Conservation (phyloP, 2,113 vertebrate genomes). For the Ahaetulla prasina region DNA sequence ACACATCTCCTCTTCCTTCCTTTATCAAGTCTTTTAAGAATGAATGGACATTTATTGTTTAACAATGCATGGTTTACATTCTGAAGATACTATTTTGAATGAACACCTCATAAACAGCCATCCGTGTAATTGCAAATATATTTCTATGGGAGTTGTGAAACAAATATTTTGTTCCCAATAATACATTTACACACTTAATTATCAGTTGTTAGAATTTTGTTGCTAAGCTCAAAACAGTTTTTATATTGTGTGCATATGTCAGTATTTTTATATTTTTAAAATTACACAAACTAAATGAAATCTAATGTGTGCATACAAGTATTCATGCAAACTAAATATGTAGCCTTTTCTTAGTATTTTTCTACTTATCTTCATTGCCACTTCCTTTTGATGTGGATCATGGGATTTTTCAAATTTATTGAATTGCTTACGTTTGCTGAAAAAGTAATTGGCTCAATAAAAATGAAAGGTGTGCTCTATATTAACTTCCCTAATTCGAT, state of each 20-base stretch:
- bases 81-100: constrained; percentile 65
- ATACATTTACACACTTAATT: constrained; percentile 59
- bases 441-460: not conserved
- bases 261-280: constrained; percentile 42
- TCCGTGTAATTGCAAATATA: constrained; percentile 54
- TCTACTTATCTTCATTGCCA: not conserved
- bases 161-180: constrained; percentile 55
- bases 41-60: constrained; percentile 63
- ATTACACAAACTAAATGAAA: constrained; percentile 40
- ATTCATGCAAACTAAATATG: not conserved
- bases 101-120: constrained; percentile 52
- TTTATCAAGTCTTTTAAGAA: constrained; percentile 68
- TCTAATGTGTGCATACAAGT: constrained; percentile 45
- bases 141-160: constrained; percentile 60
- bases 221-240: constrained; percentile 51
- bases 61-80: constrained; percentile 63
- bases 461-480: not conserved
- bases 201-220: constrained; percentile 57
- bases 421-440: not conserved
- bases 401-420: not conserved
- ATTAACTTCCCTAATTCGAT: not conserved
- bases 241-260: not conserved
- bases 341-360: not conserved
- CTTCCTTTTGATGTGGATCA: not conserved
- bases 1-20: constrained; percentile 60